Conservation (phyloP, 2,888 invertebrate genomes). For the Drosophila sordidula region DNA sequence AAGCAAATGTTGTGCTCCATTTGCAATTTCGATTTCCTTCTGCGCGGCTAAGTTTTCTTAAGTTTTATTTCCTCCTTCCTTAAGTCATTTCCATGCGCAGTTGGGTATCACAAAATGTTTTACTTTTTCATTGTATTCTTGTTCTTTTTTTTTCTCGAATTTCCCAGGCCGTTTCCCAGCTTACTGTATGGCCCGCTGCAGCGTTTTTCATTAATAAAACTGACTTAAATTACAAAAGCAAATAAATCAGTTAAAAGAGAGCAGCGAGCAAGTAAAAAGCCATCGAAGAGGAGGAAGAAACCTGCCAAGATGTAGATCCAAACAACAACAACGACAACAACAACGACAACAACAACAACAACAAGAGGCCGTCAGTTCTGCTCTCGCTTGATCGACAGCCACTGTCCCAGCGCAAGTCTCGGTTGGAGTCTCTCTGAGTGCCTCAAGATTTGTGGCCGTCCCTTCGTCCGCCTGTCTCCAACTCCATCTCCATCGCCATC, state of each 20-base stretch:
- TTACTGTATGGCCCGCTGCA: conserved; percentile 9
- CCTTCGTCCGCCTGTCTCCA: conserved; percentile 6
- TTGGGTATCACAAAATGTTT: conserved; percentile 12
- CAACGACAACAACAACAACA: conserved; percentile 9
- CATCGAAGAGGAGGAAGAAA: conserved; percentile 52
- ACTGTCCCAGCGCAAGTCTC: conserved; percentile 35
- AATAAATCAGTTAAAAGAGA: conserved; percentile 69
- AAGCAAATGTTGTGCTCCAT: conserved; percentile 1
- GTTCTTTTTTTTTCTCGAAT: conserved; percentile 3
- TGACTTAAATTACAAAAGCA: conserved; percentile 66
- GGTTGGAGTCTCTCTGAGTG: conserved; percentile 44
- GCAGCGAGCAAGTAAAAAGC: conserved; percentile 27
- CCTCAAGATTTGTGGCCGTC: conserved; percentile 44
- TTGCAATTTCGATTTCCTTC: conserved; percentile 8
- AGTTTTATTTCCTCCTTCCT: conserved; percentile 6
- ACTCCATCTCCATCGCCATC: neutral
- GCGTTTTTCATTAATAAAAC: conserved; percentile 82
- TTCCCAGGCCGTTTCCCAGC: conserved; percentile 41
- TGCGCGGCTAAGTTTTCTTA: neutral
- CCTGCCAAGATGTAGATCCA: conserved; percentile 57
- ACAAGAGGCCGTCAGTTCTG: conserved; percentile 18
- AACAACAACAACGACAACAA: conserved; percentile 18
- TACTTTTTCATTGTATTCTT: neutral
- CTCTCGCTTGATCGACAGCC: conserved; percentile 50
- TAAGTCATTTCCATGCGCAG: conserved; percentile 19